Conservation (phyloP, 2,888 invertebrate species). For the Troilus luridus region DNA sequence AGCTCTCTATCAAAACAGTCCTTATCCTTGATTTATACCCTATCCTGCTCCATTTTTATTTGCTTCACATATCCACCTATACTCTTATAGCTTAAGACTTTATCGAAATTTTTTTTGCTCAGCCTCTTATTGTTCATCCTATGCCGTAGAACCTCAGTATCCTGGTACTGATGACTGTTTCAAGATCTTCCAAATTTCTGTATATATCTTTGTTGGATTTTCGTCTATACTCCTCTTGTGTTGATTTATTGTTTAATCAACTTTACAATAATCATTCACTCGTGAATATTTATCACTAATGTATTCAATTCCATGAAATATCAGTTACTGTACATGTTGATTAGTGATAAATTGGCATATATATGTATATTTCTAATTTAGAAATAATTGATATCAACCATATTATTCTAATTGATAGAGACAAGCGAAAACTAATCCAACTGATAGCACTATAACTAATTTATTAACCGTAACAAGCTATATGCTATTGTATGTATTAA, state of each 20-base stretch:
- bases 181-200: no score
- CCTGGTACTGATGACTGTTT: no score
- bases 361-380: not conserved
- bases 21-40: no score
- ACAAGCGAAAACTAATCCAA: not conserved
- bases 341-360: not conserved
- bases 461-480: not conserved
- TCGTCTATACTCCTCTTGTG: no score
- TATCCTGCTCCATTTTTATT: no score
- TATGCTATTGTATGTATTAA: not conserved
- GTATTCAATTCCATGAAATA: not conserved
- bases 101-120: no score
- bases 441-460: not conserved
- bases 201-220: no score
- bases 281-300: not conserved
- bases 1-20: no score
- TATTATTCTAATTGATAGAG: not conserved
- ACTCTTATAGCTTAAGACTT: no score
- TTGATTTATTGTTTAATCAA: not conserved
- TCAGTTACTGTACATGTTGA: not conserved
- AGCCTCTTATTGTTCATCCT: no score
- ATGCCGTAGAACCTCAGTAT: no score
- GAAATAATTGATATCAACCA: not conserved
- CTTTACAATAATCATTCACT: not conserved
- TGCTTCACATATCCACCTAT: no score